Percentiles rank a stretch among this genome's conserved stretches.
Conservation (phyloP, 2,113 vertebrate species). For the Erythrocercus mccallii region DNA sequence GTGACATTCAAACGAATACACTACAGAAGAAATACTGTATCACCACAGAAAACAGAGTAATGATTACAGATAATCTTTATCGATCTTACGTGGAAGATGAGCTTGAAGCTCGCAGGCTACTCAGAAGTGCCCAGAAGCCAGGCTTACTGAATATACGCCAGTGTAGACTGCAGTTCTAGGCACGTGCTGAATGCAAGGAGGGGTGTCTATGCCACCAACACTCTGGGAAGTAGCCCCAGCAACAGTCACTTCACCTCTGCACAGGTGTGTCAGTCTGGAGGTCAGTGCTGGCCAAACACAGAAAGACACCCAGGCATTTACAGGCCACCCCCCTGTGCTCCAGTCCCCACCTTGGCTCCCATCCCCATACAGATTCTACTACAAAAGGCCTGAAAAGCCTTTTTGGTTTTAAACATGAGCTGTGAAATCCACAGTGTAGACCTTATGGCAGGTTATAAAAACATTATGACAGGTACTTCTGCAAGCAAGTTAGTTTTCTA, state of each 20-base stretch:
- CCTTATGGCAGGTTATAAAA: neutral
- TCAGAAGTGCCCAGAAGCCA: neutral
- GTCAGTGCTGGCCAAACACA: neutral
- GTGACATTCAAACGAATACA: slow-evolving; percentile 18
- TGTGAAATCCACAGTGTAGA: neutral
- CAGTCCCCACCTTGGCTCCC: neutral
- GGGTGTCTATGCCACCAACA: neutral
- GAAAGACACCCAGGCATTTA: neutral
- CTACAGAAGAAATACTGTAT: neutral
- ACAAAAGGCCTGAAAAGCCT: neutral
- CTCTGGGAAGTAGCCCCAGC: neutral
- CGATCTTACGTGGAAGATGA: neutral
- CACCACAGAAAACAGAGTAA: neutral
- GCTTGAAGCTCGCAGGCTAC: neutral
- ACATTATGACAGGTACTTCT: neutral
- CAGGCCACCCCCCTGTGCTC: neutral
- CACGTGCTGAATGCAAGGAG: neutral
- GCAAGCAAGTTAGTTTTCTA: neutral
- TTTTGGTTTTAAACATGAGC: neutral
- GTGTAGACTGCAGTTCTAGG: neutral
- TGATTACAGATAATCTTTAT: neutral
- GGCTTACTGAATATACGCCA: neutral
- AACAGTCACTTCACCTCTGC: neutral
- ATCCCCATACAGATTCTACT: neutral
- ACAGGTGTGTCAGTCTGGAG: neutral